These are phyloP conservation scores for Ispidina picta DNA, from an alignment of 2,797 vertebrate species.

Conservation along the genomic window DNA sequence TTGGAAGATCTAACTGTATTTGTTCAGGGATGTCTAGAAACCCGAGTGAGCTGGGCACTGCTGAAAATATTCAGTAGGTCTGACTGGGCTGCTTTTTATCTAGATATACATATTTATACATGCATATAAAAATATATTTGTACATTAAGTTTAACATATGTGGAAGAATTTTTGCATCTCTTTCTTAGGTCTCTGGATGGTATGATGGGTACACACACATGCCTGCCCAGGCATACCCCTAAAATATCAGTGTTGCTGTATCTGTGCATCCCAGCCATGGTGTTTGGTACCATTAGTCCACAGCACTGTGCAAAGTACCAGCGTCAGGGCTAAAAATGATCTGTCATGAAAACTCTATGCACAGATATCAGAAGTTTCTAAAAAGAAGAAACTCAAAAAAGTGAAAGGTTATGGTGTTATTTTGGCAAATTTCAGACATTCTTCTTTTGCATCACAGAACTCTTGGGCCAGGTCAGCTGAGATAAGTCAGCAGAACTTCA, in stretches of 20 bases:
- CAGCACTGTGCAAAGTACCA: no score
- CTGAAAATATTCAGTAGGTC: not conserved
- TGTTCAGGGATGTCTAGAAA: not conserved
- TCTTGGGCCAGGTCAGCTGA: not conserved
- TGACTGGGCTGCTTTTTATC: not conserved
- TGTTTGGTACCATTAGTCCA: not conserved
- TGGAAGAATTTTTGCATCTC: not conserved
- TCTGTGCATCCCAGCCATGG: not conserved
- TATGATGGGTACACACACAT: rapidly evolving
- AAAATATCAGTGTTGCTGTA: not conserved
- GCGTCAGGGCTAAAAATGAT: not conserved
- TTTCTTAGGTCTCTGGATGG: not conserved
- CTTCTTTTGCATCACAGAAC: not conserved
- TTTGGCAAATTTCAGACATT: not conserved
- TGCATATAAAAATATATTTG: not conserved
- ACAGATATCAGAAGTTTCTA: not conserved
- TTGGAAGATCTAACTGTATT: constrained; percentile 25
- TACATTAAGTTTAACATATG: not conserved
- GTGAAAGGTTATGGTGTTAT: not conserved
- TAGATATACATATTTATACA: no score
- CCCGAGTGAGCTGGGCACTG: not conserved
- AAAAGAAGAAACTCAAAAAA: not conserved
- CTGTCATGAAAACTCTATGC: not conserved
- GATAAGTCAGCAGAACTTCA: not conserved
- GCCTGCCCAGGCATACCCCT: not conserved